These are phyloP conservation scores for Megalops cyprinoides DNA, from an alignment of 2,797 vertebrate genomes.

Conservation along the genomic window DNA sequence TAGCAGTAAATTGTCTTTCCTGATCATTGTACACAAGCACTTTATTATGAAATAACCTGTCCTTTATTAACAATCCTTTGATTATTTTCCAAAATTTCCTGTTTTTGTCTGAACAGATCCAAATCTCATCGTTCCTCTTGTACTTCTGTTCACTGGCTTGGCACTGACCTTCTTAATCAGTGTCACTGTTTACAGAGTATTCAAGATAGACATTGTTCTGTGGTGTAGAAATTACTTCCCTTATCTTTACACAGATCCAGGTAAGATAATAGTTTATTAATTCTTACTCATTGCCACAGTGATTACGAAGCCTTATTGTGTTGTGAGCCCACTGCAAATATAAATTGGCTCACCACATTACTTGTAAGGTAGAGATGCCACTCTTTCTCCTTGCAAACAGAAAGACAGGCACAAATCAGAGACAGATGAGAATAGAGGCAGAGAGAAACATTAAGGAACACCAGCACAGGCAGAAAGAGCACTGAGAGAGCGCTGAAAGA, in stretches of 20 bases:
- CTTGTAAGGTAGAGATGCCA: too few relatives aligned
- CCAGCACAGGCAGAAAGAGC: too few relatives aligned
- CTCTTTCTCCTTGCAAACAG: too few relatives aligned
- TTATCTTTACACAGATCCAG: conserved; percentile 66
- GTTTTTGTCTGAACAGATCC: conserved; percentile 64
- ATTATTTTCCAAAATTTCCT: conserved; percentile 15
- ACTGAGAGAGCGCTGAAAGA: too few relatives aligned
- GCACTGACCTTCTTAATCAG: conserved; percentile 62
- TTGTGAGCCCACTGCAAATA: too few relatives aligned
- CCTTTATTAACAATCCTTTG: neutral
- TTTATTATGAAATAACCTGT: neutral
- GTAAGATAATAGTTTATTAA: conserved; percentile 59
- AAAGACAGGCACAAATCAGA: too few relatives aligned
- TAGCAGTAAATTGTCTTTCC: neutral
- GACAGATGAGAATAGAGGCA: too few relatives aligned
- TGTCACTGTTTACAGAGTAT: conserved; percentile 73
- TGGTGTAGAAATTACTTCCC: conserved; percentile 76
- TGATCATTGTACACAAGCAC: neutral
- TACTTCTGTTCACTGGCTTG: conserved; percentile 59
- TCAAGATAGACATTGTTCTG: conserved; percentile 87
- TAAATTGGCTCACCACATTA: too few relatives aligned
- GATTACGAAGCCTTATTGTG: too few relatives aligned
- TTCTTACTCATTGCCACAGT: too few relatives aligned
- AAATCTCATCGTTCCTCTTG: conserved; percentile 61
- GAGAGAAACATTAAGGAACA: too few relatives aligned